These are phyloP conservation scores for Triops longicaudatus DNA, from an alignment of 1,140 invertebrate species.

Conservation along the genomic window DNA sequence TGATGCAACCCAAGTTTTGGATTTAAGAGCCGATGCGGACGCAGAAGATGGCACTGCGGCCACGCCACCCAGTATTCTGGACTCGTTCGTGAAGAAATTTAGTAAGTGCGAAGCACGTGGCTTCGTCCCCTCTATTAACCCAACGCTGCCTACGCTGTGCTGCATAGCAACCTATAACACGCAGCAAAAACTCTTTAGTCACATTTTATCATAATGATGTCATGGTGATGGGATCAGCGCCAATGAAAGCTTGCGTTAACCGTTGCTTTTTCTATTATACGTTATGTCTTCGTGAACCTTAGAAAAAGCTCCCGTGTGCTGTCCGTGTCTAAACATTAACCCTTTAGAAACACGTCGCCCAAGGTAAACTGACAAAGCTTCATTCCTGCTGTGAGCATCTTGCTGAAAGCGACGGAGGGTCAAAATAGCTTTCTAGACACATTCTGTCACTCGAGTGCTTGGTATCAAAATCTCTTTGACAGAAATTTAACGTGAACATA, in stretches of 20 bases:
- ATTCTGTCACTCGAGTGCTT: no score
- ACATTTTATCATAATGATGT: neutral
- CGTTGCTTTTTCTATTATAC: neutral
- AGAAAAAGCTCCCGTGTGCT: neutral
- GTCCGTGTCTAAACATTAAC: conserved; percentile 8
- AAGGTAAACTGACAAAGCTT: conserved; percentile 4
- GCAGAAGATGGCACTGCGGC: neutral
- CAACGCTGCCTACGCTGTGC: neutral
- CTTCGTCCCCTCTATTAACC: neutral
- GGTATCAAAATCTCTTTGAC: no score
- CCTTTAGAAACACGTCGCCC: neutral
- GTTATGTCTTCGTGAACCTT: neutral
- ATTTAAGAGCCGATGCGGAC: neutral
- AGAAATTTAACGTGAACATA: no score
- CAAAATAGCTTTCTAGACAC: no score
- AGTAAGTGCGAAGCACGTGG: conserved; percentile 24
- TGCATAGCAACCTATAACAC: neutral
- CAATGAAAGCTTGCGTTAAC: conserved; percentile 1
- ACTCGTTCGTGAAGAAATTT: conserved; percentile 27
- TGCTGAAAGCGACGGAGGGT: no score
- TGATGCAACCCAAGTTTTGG: conserved; percentile 13
- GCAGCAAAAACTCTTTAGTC: neutral
- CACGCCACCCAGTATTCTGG: conserved; percentile 22
- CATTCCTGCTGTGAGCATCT: no score
- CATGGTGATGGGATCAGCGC: neutral